Evolutionary conservation across 2,888 invertebrate species (phyloP).

Genomic region (Tiliacea aurago): DNA sequence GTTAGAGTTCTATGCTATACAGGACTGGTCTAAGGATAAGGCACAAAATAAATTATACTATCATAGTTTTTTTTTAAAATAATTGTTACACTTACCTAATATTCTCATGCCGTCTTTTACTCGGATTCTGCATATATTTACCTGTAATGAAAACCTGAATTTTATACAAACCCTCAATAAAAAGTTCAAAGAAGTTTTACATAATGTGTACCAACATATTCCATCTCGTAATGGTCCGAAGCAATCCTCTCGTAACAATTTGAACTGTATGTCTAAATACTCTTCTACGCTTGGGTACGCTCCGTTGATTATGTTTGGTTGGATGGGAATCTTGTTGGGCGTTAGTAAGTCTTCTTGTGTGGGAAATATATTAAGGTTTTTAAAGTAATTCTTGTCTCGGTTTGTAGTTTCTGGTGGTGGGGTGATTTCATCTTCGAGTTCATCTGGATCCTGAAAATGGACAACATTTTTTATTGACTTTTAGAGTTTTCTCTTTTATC

Average conservation of each 20-base stretch:
- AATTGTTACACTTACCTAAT: constrained; percentile 84
- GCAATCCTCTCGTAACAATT: constrained; percentile 95
- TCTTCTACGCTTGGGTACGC: constrained; percentile 92
- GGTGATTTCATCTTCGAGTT: constrained; percentile 10
- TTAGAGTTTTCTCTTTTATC: background rate
- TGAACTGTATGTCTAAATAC: constrained; percentile 95
- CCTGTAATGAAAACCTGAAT: constrained; percentile 66
- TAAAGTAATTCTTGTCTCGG: constrained; percentile 72
- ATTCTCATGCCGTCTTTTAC: constrained; percentile 83
- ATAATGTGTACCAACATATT: constrained; percentile 85
- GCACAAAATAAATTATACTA: too few species aligned
- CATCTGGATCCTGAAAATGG: constrained; percentile 44
- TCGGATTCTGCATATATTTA: constrained; percentile 88
- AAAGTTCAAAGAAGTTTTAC: constrained; percentile 4
- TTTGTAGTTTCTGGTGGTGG: constrained; percentile 32
- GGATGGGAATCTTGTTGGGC: constrained; percentile 78
- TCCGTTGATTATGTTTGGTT: constrained; percentile 91
- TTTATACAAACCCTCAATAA: background rate
- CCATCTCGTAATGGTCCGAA: constrained; percentile 93
- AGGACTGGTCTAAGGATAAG: too few species aligned
- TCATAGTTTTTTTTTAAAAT: too few species aligned
- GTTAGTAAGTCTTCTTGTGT: constrained; percentile 89
- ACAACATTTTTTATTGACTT: background rate
- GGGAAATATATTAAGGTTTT: constrained; percentile 84
- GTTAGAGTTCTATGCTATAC: too few species aligned